Percentiles rank a stretch among this genome's conserved stretches.
Conservation (phyloP, 2,797 vertebrate species). For the Halcyon smyrnensis region DNA sequence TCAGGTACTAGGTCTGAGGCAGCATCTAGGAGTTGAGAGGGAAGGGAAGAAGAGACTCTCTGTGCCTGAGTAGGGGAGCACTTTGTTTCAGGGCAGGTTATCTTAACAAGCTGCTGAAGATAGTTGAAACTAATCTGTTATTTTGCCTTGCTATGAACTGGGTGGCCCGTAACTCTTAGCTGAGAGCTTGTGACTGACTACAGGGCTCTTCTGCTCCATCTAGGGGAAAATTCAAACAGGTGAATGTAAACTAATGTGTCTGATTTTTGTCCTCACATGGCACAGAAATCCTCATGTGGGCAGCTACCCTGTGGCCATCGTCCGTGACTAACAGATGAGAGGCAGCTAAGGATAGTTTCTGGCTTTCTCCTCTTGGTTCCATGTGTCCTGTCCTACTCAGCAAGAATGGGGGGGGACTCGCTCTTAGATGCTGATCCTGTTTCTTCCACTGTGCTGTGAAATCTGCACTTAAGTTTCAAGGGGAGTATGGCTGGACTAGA, state of each 20-base stretch:
- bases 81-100: neutral
- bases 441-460: neutral
- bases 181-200: neutral
- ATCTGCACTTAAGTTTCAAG: neutral
- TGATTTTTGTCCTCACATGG: neutral
- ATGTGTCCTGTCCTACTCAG: neutral
- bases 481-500: neutral
- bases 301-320: neutral
- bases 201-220: neutral
- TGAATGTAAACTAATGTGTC: neutral
- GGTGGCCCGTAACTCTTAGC: neutral
- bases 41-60: neutral
- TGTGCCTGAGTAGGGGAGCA: neutral
- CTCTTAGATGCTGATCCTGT: neutral
- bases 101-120: conserved; percentile 30
- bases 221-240: neutral
- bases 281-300: neutral
- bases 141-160: neutral
- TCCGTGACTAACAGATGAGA: neutral
- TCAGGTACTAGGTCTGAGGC: neutral
- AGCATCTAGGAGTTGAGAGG: neutral
- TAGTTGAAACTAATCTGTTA: conserved; percentile 1
- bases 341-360: neutral
- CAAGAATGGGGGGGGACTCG: neutral
- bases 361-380: neutral